Conservation (phyloP, 2,113 vertebrate genomes). For the Passer montanus region DNA sequence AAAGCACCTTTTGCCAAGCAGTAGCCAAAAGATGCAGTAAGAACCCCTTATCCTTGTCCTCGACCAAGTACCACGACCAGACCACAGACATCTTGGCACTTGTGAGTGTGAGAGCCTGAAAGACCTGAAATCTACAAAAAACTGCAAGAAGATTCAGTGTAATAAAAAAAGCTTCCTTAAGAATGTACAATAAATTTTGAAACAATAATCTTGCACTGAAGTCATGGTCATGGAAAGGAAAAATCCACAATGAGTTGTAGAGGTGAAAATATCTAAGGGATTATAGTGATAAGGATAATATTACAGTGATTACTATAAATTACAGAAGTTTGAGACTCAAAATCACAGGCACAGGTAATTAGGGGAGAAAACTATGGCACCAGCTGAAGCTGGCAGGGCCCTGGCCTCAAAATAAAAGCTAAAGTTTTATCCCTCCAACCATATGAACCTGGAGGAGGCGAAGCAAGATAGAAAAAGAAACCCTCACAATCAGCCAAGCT, state of each 20-base stretch:
- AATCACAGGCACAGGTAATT: neutral
- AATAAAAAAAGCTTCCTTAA: neutral
- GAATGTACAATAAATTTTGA: neutral
- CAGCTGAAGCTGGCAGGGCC: neutral
- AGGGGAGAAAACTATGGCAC: neutral
- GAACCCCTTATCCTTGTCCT: neutral
- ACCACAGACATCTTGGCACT: neutral
- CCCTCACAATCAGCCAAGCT: accelerated
- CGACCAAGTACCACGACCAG: neutral
- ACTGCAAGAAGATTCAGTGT: neutral
- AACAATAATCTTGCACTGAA: neutral
- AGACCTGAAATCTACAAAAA: neutral
- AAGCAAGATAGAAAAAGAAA: neutral
- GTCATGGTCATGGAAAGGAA: neutral
- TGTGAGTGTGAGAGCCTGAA: neutral
- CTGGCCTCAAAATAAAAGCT: neutral
- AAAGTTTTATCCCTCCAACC: neutral
- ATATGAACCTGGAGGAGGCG: neutral
- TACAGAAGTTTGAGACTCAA: neutral
- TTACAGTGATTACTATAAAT: neutral
- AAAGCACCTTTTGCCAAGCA: neutral
- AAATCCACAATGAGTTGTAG: accelerated
- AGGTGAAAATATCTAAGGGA: neutral
- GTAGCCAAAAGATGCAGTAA: neutral
- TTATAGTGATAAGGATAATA: neutral